phyloP scores from a whole-genome alignment of 2,113 vertebrate genomes.

The Sarotherodon lohbergeri region DNA sequence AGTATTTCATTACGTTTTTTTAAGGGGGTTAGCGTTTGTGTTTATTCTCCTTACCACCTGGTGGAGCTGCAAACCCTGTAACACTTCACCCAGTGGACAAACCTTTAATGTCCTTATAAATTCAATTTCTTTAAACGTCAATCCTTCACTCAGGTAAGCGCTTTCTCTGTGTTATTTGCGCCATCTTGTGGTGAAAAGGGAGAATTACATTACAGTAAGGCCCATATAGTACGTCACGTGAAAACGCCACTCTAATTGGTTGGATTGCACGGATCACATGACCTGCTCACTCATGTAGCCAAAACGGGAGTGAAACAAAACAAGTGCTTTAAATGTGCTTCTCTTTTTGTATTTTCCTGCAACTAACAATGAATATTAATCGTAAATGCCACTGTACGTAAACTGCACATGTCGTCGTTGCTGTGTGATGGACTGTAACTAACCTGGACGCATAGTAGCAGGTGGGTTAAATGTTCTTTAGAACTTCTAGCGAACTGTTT shows the following conservation, averaged over 20 bases:
- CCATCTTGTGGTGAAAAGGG: rapidly evolving
- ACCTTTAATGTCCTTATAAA: not conserved
- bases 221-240: not conserved
- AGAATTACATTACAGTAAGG: not conserved
- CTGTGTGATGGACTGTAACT: not conserved
- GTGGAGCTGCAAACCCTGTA: not conserved
- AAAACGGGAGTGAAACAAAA: not conserved
- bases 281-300: not conserved
- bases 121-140: rapidly evolving
- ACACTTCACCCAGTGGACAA: not conserved
- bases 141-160: not conserved
- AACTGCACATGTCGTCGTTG: not conserved
- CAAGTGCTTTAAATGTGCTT: not conserved
- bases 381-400: rapidly evolving
- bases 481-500: not conserved
- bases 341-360: not conserved
- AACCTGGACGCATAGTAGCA: not conserved
- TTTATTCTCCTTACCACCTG: not conserved
- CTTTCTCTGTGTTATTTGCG: not conserved
- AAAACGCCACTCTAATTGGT: constrained; percentile 3
- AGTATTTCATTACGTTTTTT: not conserved
- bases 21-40: not conserved
- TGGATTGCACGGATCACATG: constrained; percentile 13
- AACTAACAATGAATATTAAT: not conserved
- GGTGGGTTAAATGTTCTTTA: not conserved